phyloP scores from a whole-genome alignment of 2,113 vertebrate genomes.

The Leucoraja erinaceus region DNA sequence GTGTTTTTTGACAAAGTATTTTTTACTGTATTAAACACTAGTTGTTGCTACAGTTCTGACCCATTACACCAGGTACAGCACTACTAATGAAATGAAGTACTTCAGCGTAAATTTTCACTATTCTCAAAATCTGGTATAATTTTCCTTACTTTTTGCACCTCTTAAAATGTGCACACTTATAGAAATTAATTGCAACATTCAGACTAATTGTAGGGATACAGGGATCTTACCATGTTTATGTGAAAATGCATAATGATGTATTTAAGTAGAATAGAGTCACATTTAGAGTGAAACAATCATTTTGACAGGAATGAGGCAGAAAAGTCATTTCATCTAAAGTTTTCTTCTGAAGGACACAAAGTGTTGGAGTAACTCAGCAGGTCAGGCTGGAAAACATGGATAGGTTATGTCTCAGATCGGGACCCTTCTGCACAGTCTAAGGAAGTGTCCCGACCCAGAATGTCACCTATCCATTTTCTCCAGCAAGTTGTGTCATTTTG shows the following conservation, averaged over 20 bases:
- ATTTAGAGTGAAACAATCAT: background rate
- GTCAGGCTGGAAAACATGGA: no score
- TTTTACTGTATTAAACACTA: background rate
- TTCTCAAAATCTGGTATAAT: background rate
- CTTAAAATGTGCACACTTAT: background rate
- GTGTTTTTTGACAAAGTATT: background rate
- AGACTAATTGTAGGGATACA: background rate
- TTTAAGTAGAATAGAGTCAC: background rate
- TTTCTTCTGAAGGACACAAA: no score
- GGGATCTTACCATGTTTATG: background rate
- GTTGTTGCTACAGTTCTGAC: background rate
- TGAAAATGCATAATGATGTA: background rate
- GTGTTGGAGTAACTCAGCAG: no score
- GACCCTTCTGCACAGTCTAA: no score
- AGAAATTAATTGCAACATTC: background rate
- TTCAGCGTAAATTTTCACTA: background rate
- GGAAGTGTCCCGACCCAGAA: no score
- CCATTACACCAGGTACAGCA: background rate
- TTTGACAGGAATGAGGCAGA: background rate
- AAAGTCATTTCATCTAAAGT: background rate
- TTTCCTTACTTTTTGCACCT: background rate
- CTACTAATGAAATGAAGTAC: background rate
- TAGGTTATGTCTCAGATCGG: no score
- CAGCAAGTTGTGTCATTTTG: no score
- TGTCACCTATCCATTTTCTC: no score